phyloP scores from a whole-genome alignment of 2,797 vertebrate species.

The Nyctalus aviator region DNA sequence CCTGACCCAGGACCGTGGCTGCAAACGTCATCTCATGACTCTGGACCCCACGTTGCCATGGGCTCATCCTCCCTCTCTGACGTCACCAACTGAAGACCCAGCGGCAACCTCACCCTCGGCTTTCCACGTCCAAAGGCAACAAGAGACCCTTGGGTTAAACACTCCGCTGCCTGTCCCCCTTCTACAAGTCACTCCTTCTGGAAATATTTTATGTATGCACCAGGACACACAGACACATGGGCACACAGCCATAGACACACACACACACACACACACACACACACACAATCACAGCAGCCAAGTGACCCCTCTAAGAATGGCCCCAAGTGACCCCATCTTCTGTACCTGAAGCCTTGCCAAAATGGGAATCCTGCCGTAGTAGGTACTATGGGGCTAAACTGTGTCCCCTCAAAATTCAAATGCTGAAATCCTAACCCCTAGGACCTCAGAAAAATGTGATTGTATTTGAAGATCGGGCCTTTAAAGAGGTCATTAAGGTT shows the following conservation, averaged over 20 bases:
- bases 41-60: not conserved
- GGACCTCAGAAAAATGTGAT: not conserved
- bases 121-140: not conserved
- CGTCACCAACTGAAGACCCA: not conserved
- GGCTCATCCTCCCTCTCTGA: not conserved
- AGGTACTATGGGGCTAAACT: not conserved
- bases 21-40: not conserved
- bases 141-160: not conserved
- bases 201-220: not conserved
- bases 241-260: no score
- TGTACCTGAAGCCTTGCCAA: not conserved
- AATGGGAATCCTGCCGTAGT: not conserved
- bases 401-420: not conserved
- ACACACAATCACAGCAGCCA: fast-evolving
- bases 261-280: fast-evolving
- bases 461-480: not conserved
- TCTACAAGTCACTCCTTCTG: not conserved
- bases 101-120: not conserved
- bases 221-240: not conserved
- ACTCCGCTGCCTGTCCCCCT: not conserved
- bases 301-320: not conserved
- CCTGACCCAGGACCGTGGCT: not conserved
- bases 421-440: not conserved
- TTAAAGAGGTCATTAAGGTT: not conserved
- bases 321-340: not conserved